Conservation (phyloP, 2,888 invertebrate genomes). For the Cordylochernes scorpioides region DNA sequence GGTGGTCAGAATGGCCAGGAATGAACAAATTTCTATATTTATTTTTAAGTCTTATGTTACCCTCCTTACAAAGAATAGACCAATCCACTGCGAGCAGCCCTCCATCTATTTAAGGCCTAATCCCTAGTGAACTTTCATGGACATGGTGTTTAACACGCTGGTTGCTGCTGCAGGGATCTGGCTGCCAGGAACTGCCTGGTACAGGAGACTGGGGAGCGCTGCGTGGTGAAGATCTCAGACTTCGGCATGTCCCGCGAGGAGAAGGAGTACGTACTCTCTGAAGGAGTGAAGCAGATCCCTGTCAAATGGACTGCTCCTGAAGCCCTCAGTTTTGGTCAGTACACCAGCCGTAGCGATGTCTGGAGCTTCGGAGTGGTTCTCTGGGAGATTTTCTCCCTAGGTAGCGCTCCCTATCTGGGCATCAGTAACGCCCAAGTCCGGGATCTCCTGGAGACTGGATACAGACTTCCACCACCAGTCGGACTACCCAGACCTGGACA, state of each 20-base stretch:
- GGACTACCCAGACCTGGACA: too few species aligned
- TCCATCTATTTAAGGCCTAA: too few species aligned
- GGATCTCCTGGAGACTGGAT: slow-evolving; percentile 75
- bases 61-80: too few species aligned
- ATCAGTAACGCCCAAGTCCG: slow-evolving; percentile 76
- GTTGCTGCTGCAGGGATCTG: too few species aligned
- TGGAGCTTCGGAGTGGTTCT: slow-evolving; percentile 88
- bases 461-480: slow-evolving; percentile 72
- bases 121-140: too few species aligned
- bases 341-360: slow-evolving; percentile 77
- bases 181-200: slow-evolving; percentile 81
- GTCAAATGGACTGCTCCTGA: slow-evolving; percentile 97
- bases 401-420: slow-evolving; percentile 73
- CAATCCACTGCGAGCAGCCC: too few species aligned
- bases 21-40: too few species aligned
- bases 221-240: slow-evolving; percentile 80
- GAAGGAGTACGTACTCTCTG: slow-evolving; percentile 83
- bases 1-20: too few species aligned
- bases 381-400: slow-evolving; percentile 88
- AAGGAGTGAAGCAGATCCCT: slow-evolving; percentile 78
- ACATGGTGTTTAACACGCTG: too few species aligned
- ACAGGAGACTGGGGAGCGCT: slow-evolving; percentile 43
- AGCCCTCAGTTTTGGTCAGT: slow-evolving; percentile 80
- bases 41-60: too few species aligned
- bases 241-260: slow-evolving; percentile 94